A percentile compares a stretch with the other conserved stretches of the same genome.
Evolutionary conservation across 2,113 vertebrate species (phyloP).

Genomic region (Hyla sarda): DNA sequence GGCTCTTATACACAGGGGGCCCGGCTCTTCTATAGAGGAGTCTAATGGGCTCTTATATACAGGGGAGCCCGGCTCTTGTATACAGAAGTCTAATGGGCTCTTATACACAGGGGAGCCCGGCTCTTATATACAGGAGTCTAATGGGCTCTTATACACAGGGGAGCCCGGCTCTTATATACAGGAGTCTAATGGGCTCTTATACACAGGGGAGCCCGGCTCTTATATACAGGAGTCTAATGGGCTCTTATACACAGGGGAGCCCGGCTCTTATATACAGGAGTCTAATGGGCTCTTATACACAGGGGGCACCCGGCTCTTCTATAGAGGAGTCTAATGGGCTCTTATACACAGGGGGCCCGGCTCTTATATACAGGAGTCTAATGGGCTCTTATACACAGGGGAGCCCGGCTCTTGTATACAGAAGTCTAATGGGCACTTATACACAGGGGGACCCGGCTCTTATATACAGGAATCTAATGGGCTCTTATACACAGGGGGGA

Average conservation of each 20-base stretch:
- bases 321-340: no score
- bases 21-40: background rate
- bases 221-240: no score
- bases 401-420: background rate
- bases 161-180: background rate
- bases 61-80: background rate
- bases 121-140: background rate
- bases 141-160: background rate
- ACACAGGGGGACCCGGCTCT: background rate
- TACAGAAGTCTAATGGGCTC: no score
- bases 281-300: background rate
- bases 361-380: background rate
- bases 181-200: background rate
- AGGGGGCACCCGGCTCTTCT: background rate
- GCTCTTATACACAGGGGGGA: background rate
- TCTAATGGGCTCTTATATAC: background rate
- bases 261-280: background rate
- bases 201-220: background rate
- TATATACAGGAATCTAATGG: no score
- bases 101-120: background rate
- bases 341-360: background rate
- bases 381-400: background rate
- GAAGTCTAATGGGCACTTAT: background rate
- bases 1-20: background rate
- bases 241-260: background rate